Evolutionary conservation across 2,888 invertebrate species (phyloP).

Genomic region (Drosophila anomelani): DNA sequence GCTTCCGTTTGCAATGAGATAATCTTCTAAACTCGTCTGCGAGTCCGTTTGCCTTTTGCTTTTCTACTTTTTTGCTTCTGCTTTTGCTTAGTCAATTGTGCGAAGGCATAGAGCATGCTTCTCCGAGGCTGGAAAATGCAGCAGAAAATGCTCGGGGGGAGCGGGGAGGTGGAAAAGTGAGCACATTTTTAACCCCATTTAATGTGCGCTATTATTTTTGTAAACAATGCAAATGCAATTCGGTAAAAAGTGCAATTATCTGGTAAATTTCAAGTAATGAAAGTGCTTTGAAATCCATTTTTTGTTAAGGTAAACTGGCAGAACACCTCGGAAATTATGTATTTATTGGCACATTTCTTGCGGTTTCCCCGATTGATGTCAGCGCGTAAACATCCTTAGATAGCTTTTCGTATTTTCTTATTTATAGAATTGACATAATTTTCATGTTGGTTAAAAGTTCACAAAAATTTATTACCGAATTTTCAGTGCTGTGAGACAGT

Average conservation of each 20-base stretch:
- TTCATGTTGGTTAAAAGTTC: slow-evolving; percentile 56
- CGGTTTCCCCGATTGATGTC: slow-evolving; percentile 31
- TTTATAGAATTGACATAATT: slow-evolving; percentile 80
- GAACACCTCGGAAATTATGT: slow-evolving; percentile 14
- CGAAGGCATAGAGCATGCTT: slow-evolving; percentile 47
- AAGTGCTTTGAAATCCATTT: slow-evolving; percentile 24
- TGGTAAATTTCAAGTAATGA: slow-evolving; percentile 29
- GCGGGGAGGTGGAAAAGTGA: not conserved
- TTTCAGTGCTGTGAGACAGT: slow-evolving; percentile 55
- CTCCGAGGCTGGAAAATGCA: slow-evolving; percentile 7
- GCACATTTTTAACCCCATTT: slow-evolving; percentile 39
- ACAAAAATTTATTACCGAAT: slow-evolving; percentile 63
- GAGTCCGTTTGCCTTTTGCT: slow-evolving; percentile 25
- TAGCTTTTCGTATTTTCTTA: slow-evolving; percentile 44
- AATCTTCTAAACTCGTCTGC: slow-evolving; percentile 59
- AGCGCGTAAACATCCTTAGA: slow-evolving; percentile 65
- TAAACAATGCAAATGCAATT: slow-evolving; percentile 30
- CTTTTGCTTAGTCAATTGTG: slow-evolving; percentile 31
- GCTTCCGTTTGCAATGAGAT: slow-evolving; percentile 82
- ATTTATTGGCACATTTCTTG: slow-evolving; percentile 15
- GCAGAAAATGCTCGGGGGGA: not conserved
- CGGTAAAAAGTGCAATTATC: slow-evolving; percentile 29
- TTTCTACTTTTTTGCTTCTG: not conserved
- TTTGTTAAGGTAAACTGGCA: slow-evolving; percentile 8
- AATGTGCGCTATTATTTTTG: slow-evolving; percentile 25